These are phyloP conservation scores for Bucco capensis DNA, from an alignment of 2,113 vertebrate genomes.

Conservation along the genomic window DNA sequence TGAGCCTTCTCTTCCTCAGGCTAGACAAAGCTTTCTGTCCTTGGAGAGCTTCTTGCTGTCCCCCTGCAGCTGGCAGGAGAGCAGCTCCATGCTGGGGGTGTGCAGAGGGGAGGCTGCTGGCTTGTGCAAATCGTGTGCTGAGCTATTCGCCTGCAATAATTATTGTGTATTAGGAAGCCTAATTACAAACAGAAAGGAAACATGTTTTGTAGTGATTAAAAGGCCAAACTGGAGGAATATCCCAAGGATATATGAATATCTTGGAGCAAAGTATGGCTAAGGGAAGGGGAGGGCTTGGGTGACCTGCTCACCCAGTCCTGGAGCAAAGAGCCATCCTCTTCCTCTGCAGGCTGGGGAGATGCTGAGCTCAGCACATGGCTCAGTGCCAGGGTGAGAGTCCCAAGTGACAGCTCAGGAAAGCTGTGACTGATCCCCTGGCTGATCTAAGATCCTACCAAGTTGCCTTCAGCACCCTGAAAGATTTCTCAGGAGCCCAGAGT, in stretches of 20 bases:
- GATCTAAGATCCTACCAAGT: background rate
- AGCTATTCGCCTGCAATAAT: conserved; percentile 62
- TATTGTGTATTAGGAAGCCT: conserved; percentile 53
- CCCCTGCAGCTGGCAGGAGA: conserved; percentile 27
- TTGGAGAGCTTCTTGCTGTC: background rate
- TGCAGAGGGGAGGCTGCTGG: background rate
- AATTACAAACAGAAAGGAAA: conserved; percentile 66
- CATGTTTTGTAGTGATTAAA: background rate
- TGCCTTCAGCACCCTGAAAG: background rate
- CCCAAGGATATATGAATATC: background rate
- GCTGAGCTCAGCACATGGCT: background rate
- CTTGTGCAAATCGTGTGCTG: conserved; percentile 14
- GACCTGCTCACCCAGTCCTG: background rate
- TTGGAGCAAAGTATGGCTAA: background rate
- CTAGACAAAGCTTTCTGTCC: background rate
- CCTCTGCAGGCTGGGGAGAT: background rate
- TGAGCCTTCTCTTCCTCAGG: no score
- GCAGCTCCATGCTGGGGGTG: background rate
- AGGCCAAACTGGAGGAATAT: background rate
- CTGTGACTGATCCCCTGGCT: background rate
- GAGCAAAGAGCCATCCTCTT: background rate
- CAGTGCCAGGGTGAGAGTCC: background rate
- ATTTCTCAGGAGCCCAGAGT: background rate
- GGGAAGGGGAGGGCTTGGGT: background rate
- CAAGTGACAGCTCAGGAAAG: background rate